A percentile compares a stretch with the other conserved stretches of the same genome.
Evolutionary conservation across 2,797 vertebrate species (phyloP).

Genomic region (Vultur gryphus): DNA sequence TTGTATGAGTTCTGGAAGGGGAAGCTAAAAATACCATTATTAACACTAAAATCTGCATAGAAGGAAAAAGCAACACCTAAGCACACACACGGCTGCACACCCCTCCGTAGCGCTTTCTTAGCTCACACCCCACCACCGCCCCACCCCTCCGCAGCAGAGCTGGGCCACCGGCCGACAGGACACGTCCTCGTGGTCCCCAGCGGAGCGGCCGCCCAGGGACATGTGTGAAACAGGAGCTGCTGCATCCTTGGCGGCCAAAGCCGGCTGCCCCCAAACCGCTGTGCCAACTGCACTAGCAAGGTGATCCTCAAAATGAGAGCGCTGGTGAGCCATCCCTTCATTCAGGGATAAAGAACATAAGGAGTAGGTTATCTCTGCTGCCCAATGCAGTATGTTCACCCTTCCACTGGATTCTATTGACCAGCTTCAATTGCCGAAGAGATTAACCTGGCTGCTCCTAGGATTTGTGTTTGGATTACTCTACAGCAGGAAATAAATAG

Average conservation of each 20-base stretch:
- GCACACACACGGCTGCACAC: background rate
- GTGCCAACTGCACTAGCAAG: fast-evolving
- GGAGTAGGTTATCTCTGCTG: background rate
- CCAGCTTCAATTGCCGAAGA: background rate
- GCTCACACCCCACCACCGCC: fast-evolving
- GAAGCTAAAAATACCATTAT: background rate
- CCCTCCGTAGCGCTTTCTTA: fast-evolving
- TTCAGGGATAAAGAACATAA: background rate
- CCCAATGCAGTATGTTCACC: background rate
- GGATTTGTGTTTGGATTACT: background rate
- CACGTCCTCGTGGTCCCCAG: fast-evolving
- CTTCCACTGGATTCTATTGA: background rate
- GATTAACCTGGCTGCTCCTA: background rate
- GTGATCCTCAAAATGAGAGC: background rate
- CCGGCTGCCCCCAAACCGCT: fast-evolving
- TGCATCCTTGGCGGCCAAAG: fast-evolving
- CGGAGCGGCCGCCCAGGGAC: background rate
- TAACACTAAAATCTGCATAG: background rate
- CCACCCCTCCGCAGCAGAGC: background rate
- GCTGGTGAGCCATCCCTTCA: background rate
- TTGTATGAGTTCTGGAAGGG: background rate
- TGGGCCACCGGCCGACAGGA: background rate
- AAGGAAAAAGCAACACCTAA: background rate
- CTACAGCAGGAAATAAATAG: background rate
- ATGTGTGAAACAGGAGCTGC: fast-evolving